Conservation (phyloP, 2,888 invertebrate species). For the Ectobius pallidus region DNA sequence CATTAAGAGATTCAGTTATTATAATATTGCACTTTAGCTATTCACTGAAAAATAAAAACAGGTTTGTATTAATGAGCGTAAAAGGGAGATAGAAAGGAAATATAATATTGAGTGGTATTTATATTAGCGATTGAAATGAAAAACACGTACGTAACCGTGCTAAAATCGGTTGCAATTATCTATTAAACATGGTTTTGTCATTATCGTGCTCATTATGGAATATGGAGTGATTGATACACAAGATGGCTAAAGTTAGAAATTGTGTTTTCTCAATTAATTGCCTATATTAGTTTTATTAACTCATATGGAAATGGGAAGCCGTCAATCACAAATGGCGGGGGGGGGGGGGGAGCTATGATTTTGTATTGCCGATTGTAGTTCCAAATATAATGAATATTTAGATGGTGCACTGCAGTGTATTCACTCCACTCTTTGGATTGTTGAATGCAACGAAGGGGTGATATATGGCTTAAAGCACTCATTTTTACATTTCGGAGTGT, state of each 20-base stretch:
- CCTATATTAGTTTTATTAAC: constrained; percentile 11
- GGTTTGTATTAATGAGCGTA: neutral
- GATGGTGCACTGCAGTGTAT: neutral
- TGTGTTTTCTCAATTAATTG: constrained; percentile 2
- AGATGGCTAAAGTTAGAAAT: constrained; percentile 23
- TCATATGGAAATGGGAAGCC: neutral
- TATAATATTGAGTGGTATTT: neutral
- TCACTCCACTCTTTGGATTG: neutral
- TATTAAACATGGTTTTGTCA: constrained; percentile 25
- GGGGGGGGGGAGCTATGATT: neutral
- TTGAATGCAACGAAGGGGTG: neutral
- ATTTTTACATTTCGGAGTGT: no score
- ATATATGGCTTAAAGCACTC: constrained; percentile 22
- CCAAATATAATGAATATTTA: neutral
- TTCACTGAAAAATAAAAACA: no score
- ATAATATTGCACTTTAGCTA: no score
- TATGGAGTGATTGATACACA: constrained; percentile 15
- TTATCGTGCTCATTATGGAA: constrained; percentile 3
- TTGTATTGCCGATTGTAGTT: no score
- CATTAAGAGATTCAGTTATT: no score
- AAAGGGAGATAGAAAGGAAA: neutral
- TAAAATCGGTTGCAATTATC: constrained; percentile 9
- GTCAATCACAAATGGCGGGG: neutral
- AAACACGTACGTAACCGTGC: neutral
- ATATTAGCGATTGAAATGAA: neutral